Evolutionary conservation across 2,888 invertebrate species (phyloP).

Genomic region (Eupithecia exiguata): DNA sequence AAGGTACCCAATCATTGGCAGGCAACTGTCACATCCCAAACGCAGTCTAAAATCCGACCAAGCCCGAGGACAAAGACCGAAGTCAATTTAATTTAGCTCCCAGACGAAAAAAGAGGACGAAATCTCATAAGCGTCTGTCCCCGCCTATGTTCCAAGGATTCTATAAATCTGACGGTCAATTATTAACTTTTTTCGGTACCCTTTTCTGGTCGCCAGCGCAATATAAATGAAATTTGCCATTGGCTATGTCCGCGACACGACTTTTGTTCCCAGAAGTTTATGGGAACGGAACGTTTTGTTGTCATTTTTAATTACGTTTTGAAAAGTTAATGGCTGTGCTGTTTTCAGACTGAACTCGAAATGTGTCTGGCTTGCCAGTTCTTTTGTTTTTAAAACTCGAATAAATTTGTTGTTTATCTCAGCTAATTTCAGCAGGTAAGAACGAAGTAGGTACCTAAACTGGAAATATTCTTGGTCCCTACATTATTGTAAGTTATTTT

Average conservation of each 20-base stretch:
- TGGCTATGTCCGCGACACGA: constrained; percentile 56
- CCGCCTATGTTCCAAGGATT: constrained; percentile 71
- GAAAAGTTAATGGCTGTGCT: constrained; percentile 26
- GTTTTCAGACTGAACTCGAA: constrained; percentile 24
- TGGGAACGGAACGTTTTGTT: constrained; percentile 29
- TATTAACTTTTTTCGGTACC: constrained; percentile 65
- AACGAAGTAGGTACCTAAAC: neutral
- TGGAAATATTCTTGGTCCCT: neutral
- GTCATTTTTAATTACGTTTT: constrained; percentile 27
- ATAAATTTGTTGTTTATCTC: constrained; percentile 2
- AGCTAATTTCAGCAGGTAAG: neutral
- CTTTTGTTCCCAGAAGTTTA: constrained; percentile 38
- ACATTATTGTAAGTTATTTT: neutral
- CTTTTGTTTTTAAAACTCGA: constrained; percentile 10
- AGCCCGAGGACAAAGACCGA: constrained; percentile 46
- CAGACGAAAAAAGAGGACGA: constrained; percentile 73
- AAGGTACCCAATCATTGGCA: neutral
- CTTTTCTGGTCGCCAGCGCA: constrained; percentile 47
- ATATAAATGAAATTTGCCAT: constrained; percentile 65
- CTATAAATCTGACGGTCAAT: constrained; percentile 65
- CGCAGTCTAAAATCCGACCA: constrained; percentile 49
- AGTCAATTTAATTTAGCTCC: constrained; percentile 76
- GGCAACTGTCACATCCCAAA: constrained; percentile 53
- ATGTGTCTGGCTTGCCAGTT: constrained; percentile 18
- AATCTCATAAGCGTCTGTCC: constrained; percentile 70